Conservation (phyloP, 2,797 vertebrate genomes). For the Megaceryle alcyon region DNA sequence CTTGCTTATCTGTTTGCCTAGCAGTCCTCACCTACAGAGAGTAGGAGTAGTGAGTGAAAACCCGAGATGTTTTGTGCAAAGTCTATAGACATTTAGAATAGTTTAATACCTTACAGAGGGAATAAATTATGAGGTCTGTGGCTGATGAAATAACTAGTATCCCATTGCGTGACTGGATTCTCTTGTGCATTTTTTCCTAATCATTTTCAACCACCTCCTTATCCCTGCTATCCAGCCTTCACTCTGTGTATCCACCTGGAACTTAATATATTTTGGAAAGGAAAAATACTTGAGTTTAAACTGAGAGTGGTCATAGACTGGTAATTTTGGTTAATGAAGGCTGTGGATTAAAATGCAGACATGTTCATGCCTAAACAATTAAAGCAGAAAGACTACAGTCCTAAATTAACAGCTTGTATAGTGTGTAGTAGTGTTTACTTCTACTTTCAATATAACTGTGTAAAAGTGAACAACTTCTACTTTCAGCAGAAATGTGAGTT, state of each 20-base stretch:
- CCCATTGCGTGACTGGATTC: slow-evolving; percentile 19
- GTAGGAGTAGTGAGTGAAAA: neutral
- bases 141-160: slow-evolving; percentile 54
- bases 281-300: neutral
- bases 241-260: neutral
- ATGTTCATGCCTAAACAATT: neutral
- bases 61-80: neutral
- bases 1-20: neutral
- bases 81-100: neutral
- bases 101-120: neutral
- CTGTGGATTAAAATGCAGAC: neutral
- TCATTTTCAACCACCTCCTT: neutral
- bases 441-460: neutral
- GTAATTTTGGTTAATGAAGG: neutral
- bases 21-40: rapidly evolving
- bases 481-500: neutral
- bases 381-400: neutral
- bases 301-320: neutral
- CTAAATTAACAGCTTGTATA: rapidly evolving
- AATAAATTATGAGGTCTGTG: neutral
- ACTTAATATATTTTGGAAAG: neutral
- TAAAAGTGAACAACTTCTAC: neutral
- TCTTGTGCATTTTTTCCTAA: neutral
- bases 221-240: neutral
- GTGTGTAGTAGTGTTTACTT: neutral